These are phyloP conservation scores for Salvator merianae DNA, from an alignment of 2,113 vertebrate genomes.

Conservation along the genomic window DNA sequence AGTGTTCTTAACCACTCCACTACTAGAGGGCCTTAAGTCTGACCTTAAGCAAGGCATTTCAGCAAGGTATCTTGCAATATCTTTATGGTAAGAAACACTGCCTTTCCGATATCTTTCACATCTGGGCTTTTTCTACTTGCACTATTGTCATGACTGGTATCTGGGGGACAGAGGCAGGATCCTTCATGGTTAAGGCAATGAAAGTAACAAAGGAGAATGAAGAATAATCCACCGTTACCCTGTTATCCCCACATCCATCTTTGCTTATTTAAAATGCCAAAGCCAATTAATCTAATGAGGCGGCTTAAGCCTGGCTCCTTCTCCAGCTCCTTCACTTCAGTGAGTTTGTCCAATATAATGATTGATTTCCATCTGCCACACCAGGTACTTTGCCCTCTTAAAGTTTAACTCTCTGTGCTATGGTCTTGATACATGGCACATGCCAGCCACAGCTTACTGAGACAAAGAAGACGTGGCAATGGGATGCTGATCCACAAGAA, in stretches of 20 bases:
- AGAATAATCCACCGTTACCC: conserved; percentile 25
- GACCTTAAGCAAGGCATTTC: no score
- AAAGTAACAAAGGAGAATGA: conserved; percentile 10
- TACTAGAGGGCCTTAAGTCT: no score
- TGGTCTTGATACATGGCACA: not conserved
- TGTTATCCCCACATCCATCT: conserved; percentile 37
- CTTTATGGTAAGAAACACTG: not conserved
- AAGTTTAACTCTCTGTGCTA: not conserved
- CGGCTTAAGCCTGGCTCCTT: conserved; percentile 19
- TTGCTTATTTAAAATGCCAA: conserved; percentile 41
- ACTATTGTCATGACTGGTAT: not conserved
- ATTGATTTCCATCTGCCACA: fast-evolving
- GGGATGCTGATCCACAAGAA: not conserved
- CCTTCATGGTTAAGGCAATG: no score
- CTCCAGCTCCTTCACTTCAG: not conserved
- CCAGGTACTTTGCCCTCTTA: not conserved
- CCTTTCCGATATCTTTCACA: not conserved
- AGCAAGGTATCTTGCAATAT: not conserved
- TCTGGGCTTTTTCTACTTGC: not conserved
- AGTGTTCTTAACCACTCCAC: no score
- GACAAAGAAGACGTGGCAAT: not conserved
- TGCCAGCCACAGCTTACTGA: no score
- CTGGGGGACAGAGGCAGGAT: no score
- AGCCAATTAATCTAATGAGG: conserved; percentile 41
- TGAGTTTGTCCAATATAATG: not conserved